Conservation (phyloP, 2,797 vertebrate species). For the Prunella strophiata region DNA sequence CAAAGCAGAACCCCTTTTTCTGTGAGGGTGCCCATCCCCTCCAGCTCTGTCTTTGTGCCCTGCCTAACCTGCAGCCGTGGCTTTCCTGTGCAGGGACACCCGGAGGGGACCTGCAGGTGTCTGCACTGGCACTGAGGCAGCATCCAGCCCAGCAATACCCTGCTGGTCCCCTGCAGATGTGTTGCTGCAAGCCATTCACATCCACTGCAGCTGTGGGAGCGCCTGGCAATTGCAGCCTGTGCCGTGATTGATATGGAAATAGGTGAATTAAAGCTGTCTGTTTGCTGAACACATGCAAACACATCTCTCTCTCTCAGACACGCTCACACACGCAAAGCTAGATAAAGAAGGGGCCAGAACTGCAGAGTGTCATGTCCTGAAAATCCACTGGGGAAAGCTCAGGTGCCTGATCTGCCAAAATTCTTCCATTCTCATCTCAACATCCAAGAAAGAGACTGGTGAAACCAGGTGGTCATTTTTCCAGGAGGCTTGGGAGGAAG, state of each 20-base stretch:
- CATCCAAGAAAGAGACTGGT: neutral
- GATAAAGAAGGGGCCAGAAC: neutral
- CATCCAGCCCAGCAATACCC: neutral
- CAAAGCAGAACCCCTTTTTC: neutral
- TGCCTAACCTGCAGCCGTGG: neutral
- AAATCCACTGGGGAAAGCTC: neutral
- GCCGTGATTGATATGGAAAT: neutral
- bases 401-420: neutral
- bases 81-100: neutral
- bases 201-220: neutral
- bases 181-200: neutral
- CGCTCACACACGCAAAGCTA: neutral
- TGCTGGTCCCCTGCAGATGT: neutral
- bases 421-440: neutral
- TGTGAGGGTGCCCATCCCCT: neutral
- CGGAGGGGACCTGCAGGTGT: neutral
- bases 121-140: neutral
- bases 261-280: neutral
- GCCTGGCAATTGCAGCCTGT: neutral
- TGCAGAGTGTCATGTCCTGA: neutral
- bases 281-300: neutral
- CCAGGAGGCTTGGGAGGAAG: neutral
- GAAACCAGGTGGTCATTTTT: neutral
- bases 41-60: neutral
- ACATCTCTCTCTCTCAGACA: neutral